These are phyloP conservation scores for Coptodon bakossiorum DNA, from an alignment of 2,113 vertebrate genomes.

Conservation along the genomic window DNA sequence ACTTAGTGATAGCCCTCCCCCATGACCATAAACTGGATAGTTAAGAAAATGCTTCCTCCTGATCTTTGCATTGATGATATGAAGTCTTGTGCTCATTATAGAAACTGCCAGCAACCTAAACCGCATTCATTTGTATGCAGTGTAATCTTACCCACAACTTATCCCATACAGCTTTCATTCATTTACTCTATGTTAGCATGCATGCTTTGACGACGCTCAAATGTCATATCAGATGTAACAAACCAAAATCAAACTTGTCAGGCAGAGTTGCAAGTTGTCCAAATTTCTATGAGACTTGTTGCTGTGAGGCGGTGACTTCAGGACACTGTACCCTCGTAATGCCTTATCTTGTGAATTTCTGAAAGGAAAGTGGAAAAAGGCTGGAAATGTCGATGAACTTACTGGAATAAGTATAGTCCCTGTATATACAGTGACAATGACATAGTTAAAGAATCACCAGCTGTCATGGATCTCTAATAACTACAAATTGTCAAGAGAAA, in stretches of 20 bases:
- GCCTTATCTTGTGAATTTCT: not conserved
- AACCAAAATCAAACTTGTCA: not conserved
- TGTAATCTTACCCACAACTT: not conserved
- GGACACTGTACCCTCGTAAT: not conserved
- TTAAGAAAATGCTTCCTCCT: not conserved
- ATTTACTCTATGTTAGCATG: not conserved
- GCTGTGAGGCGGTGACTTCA: not conserved
- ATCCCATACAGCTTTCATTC: not conserved
- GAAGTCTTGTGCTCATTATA: not conserved
- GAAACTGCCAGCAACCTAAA: not conserved
- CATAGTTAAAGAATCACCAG: not conserved
- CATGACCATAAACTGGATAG: not conserved
- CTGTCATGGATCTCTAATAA: not conserved
- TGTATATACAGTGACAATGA: not conserved
- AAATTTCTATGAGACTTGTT: not conserved
- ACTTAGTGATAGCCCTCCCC: not conserved
- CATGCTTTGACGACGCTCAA: not conserved
- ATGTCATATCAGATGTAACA: not conserved
- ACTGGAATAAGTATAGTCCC: not conserved
- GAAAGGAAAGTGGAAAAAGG: not conserved
- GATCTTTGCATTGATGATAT: not conserved
- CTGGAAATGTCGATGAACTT: not conserved
- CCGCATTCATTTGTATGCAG: not conserved
- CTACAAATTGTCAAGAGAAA: not conserved
- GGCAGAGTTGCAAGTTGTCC: not conserved